phyloP scores from a whole-genome alignment of 1,140 invertebrate genomes.

The Helicoverpa zea region DNA sequence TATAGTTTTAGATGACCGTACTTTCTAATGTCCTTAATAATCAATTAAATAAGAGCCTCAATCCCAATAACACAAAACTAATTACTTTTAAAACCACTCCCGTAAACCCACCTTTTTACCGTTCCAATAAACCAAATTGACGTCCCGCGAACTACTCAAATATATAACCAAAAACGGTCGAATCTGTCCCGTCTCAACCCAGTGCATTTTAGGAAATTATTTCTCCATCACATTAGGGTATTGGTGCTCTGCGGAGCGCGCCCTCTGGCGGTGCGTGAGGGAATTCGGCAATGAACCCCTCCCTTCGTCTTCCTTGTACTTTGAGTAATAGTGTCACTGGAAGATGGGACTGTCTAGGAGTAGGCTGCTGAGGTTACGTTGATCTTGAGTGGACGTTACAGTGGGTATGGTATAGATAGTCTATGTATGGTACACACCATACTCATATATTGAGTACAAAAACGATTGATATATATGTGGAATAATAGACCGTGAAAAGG shows the following conservation, averaged over 20 bases:
- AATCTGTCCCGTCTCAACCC: constrained; percentile 67
- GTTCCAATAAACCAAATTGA: constrained; percentile 73
- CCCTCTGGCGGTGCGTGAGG: constrained; percentile 72
- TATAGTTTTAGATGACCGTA: too few species aligned
- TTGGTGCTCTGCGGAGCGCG: constrained; percentile 71
- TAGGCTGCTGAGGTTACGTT: not conserved
- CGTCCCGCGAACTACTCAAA: constrained; percentile 71
- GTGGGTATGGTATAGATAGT: not conserved
- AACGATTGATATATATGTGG: too few species aligned
- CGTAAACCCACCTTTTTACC: constrained; percentile 32
- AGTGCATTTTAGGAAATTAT: constrained; percentile 79
- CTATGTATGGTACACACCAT: too few species aligned
- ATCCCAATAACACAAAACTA: not conserved
- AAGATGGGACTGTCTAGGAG: constrained; percentile 6
- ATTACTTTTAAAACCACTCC: constrained; percentile 24
- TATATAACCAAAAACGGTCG: constrained; percentile 54
- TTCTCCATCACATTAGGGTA: constrained; percentile 74
- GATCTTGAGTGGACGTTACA: not conserved
- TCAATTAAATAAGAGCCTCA: not conserved
- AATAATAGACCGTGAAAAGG: too few species aligned
- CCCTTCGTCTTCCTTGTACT: constrained; percentile 51
- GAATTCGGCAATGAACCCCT: constrained; percentile 58
- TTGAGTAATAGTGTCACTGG: constrained; percentile 64
- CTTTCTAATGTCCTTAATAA: too few species aligned
- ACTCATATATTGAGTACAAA: too few species aligned